Evolutionary conservation across 2,113 vertebrate genomes (phyloP).

Genomic region (Tetrax tetrax): DNA sequence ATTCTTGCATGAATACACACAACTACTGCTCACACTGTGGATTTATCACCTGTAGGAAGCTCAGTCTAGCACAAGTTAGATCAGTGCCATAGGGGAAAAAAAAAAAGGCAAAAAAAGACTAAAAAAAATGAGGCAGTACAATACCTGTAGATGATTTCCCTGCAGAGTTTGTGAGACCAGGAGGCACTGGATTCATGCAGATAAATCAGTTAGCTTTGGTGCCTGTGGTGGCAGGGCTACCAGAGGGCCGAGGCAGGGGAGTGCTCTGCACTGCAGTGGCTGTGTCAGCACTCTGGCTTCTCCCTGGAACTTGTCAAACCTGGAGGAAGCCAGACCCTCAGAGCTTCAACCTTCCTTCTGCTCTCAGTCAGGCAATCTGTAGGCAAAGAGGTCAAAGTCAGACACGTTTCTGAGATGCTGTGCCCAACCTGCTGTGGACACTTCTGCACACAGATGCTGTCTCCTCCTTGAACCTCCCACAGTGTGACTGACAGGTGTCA

Average conservation of each 20-base stretch:
- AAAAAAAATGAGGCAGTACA: background rate
- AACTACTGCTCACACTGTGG: background rate
- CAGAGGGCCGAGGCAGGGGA: background rate
- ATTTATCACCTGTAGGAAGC: background rate
- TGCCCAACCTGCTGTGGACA: background rate
- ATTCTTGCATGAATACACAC: background rate
- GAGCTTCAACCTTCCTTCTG: background rate
- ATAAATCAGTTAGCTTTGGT: background rate
- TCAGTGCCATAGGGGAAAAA: background rate
- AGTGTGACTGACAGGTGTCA: background rate
- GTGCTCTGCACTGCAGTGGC: background rate
- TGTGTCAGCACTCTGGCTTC: background rate
- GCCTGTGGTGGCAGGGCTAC: background rate
- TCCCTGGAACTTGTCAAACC: background rate
- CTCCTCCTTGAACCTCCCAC: background rate
- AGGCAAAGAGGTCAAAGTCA: background rate
- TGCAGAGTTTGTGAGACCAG: background rate
- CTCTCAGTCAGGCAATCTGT: accelerated
- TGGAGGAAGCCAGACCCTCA: background rate
- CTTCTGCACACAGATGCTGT: background rate
- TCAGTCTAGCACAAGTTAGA: background rate
- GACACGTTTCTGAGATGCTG: accelerated
- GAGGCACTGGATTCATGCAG: background rate
- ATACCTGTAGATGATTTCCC: background rate
- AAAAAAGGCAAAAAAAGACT: background rate